These are phyloP conservation scores for Amiota communis DNA, from an alignment of 2,888 invertebrate species.

Conservation along the genomic window DNA sequence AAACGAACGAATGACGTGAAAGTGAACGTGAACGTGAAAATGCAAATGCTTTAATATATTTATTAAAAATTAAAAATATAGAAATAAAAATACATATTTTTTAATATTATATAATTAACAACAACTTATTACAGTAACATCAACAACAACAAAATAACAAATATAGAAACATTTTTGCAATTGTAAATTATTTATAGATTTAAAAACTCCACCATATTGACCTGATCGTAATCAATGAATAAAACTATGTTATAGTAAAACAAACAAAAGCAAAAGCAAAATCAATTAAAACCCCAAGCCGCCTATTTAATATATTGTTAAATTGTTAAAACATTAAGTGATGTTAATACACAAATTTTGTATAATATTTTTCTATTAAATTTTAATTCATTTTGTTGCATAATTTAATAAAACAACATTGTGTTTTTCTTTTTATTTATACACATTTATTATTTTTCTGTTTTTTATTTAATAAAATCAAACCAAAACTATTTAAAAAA, in stretches of 20 bases:
- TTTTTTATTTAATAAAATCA: background rate
- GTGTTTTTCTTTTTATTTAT: background rate
- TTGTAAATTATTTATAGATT: constrained; percentile 14
- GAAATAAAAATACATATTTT: constrained; percentile 17
- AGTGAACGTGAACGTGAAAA: constrained; percentile 32
- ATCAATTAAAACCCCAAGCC: too few species aligned
- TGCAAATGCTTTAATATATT: constrained; percentile 36
- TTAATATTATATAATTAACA: constrained; percentile 19
- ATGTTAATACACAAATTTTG: too few species aligned
- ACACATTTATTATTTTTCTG: background rate
- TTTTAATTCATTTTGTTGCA: constrained; percentile 1
- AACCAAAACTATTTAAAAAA: background rate
- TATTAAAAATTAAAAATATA: constrained; percentile 21
- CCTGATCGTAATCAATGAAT: too few species aligned
- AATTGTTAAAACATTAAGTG: too few species aligned
- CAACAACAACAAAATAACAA: background rate
- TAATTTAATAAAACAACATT: too few species aligned
- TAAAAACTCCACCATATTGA: background rate
- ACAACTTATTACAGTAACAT: background rate
- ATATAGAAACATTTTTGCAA: constrained; percentile 12
- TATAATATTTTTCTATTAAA: too few species aligned
- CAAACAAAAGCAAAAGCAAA: background rate
- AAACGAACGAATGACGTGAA: constrained; percentile 10
- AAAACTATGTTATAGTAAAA: background rate
- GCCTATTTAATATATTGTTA: too few species aligned